These are phyloP conservation scores for Mixornis gularis DNA, from an alignment of 2,113 vertebrate genomes.

Conservation along the genomic window DNA sequence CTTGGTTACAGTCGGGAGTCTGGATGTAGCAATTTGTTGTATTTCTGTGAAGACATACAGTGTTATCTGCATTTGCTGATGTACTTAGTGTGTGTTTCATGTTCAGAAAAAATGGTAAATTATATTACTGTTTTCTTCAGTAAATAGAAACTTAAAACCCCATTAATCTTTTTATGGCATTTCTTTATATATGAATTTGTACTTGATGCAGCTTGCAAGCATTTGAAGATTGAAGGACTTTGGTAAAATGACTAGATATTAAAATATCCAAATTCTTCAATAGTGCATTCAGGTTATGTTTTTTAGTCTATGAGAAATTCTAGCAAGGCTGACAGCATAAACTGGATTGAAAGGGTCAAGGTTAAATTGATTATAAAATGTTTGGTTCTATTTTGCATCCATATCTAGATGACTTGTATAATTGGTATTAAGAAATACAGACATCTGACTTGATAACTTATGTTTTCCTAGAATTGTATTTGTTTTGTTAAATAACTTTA, in stretches of 20 bases:
- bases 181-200: not conserved
- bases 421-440: not conserved
- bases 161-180: rapidly evolving
- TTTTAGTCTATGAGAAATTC: not conserved
- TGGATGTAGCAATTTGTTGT: not conserved
- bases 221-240: not conserved
- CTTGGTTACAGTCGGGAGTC: not conserved
- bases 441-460: not conserved
- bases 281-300: not conserved
- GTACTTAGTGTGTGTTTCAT: not conserved
- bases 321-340: not conserved
- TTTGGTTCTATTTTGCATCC: not conserved
- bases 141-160: not conserved
- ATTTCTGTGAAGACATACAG: not conserved
- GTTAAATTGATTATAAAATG: not conserved
- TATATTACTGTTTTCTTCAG: not conserved
- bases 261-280: not conserved
- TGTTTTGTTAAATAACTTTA: not conserved
- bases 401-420: not conserved
- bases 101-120: not conserved
- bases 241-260: not conserved
- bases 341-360: not conserved
- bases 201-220: not conserved
- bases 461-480: not conserved
- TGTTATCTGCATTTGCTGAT: not conserved